Base-by-base conservation (phyloP, 2,113 vertebrate genomes). In the Pomatostomus ruficeps region DNA sequence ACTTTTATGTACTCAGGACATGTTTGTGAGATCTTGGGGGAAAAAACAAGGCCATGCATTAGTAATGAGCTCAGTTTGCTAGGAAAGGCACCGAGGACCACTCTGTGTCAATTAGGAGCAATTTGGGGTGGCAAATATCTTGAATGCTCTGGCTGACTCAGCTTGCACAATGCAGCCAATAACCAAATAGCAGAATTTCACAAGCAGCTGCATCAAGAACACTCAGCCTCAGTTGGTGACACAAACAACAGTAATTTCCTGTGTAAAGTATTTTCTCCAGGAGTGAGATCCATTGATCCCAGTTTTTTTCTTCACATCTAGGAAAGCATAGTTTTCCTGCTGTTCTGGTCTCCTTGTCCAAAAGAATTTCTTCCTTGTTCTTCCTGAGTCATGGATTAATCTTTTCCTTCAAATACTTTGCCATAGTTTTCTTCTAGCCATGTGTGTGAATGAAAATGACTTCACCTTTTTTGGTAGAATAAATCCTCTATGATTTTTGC, bases 81-180 rank as follows among this genome's bases (percentile, higher is more conserved):
- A 71, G 61, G 57, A 54, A 88, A 88, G 63, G 76, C 1, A 3
- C 33, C 59, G 80, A 91, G 68, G 80, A 46, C 58, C 38, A 71
- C 43, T 89, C 52, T 66, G 13, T 76, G 55, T 85, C 87, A 95
- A 93, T 93, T 96, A 96, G 74, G 87, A 91, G 67, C 82, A 87
- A 91, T 91, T 91, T 82, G 72, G 36, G 68, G 36, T 67, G 46
- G 78, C 51, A 80, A 58, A 63, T 77, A 71, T 24, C 59, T 88
- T 90, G 86, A 77, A 91, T 75, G 51, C 35, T 89, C 35, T 89
- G 92, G 14, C 83, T 95, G 89, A 93, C 73, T 95, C 78, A 83
- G 48, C 78, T 91, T 45, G 55, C 63, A 82, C 59, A 57, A 23
- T 38, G 68, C 73, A 91, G 70, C 57, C 82, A 93, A 42, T 55